Percentiles rank a stretch among this genome's conserved stretches.
phyloP scores from a whole-genome alignment of 30 jellyfish, hydroid and myxozoan genomes.

The Hydractinia symbiolongicarpus region DNA sequence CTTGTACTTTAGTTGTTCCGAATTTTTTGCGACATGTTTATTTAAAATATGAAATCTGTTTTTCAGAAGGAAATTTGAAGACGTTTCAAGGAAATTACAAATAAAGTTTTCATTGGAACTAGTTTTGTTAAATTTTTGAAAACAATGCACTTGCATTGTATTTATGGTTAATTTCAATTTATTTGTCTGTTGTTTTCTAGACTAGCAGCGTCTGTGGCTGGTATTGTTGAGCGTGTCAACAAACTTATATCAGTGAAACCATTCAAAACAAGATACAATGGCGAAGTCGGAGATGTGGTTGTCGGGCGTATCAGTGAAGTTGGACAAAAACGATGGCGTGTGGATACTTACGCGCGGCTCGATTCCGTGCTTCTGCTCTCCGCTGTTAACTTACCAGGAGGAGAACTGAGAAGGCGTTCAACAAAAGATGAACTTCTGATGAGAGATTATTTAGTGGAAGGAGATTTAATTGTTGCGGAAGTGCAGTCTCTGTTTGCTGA shows the following conservation, averaged over 20 bases:
- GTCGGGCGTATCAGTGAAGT: slow-evolving; percentile 95
- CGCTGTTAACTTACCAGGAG: slow-evolving; percentile 98
- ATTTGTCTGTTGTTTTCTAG: background rate
- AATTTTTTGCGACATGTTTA: too few species aligned
- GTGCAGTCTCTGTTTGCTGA: slow-evolving; percentile 89
- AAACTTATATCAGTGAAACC: slow-evolving; percentile 88
- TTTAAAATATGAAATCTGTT: too few species aligned
- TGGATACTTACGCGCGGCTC: slow-evolving; percentile 85
- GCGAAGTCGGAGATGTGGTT: slow-evolving; percentile 99
- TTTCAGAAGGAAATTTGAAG: too few species aligned
- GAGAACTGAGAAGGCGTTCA: slow-evolving; percentile 93
- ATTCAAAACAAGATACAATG: slow-evolving; percentile 75
- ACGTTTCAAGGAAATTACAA: too few species aligned
- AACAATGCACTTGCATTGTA: too few species aligned
- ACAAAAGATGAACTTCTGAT: slow-evolving; percentile 90
- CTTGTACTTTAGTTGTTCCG: too few species aligned
- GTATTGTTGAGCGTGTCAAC: slow-evolving; percentile 95
- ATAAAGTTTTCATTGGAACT: too few species aligned
- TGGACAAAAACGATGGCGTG: slow-evolving; percentile 90
- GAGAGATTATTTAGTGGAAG: slow-evolving; percentile 93
- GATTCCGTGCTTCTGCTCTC: slow-evolving; percentile 88
- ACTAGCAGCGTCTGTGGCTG: slow-evolving; percentile 96
- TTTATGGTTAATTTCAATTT: too few species aligned
- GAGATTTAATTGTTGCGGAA: slow-evolving; percentile 96
- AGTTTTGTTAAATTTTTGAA: too few species aligned